Evolutionary conservation across 2,888 invertebrate species (phyloP), one percentile per base, ranked within the genome.

Genomic region (Torymus aiolomorphi): DNA sequence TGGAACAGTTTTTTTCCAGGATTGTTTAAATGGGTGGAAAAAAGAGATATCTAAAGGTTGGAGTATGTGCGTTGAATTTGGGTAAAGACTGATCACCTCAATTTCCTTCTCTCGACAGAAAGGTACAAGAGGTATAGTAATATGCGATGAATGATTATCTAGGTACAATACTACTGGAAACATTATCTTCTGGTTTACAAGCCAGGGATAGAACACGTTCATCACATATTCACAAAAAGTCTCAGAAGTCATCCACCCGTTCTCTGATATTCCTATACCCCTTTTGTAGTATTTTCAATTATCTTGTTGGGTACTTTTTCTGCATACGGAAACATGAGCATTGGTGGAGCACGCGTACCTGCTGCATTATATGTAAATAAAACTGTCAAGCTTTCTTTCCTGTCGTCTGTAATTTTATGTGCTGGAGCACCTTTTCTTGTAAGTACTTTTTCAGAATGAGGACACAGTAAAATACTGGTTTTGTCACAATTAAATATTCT

Each of bases 401-500:
- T 77, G 24, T 77, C 80, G 31, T 82, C 61, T 11, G 80, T 83
- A 14, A 84, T 77, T 75, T 84, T 80, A 71, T 84, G 84, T 5
- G 84, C 81, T 72, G 83, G 12, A 5, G 66, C 51, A 16, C 78
- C 78, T 73, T 74, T 82, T 51, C 77, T 51, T 31, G 76, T 80
- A 12, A 84, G 57, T 42, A 84, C 82, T 76, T 82, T 82, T 42
- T 82, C 81, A 56, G 80, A 76, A 71, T 84, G 82, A 8, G 83
- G 82, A 80, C 81, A 79, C 31, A 86, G 59, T n/a, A 66, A 54
- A 74, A 84, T 83, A 18, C 80, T 82, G 0, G 83, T 83, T 78
- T 85, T 84, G 54, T 83, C 84, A 14, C 80, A 81, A 78, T 85
- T 85, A 52, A 81, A 86, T 13, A 86, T 62, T 56, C 84, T 52